These are phyloP conservation scores for Butorides virescens DNA, from an alignment of 2,113 vertebrate genomes.

Conservation along the genomic window DNA sequence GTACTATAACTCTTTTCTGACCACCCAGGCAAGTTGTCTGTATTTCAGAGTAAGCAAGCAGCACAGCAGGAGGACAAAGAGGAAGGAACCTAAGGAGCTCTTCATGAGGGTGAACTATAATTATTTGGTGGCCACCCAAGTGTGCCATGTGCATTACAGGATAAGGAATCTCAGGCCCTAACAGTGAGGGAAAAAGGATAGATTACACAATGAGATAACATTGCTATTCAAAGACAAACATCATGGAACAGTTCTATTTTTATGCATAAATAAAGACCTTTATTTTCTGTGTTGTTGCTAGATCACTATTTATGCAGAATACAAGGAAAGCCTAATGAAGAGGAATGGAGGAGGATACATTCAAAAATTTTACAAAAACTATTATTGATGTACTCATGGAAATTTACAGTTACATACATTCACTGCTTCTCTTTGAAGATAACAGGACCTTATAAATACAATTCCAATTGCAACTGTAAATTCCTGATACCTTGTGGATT, in stretches of 20 bases:
- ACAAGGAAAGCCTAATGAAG: neutral
- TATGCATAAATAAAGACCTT: neutral
- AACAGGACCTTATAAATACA: neutral
- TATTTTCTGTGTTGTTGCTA: neutral
- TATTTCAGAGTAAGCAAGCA: neutral
- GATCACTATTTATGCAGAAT: neutral
- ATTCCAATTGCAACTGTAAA: neutral
- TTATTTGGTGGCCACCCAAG: neutral
- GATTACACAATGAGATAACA: neutral
- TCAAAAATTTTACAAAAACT: neutral
- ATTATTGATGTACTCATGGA: neutral
- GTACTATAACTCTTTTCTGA: neutral
- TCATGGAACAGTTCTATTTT: neutral
- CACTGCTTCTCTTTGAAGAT: neutral
- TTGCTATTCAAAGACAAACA: neutral
- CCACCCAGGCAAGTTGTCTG: neutral
- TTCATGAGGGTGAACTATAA: neutral
- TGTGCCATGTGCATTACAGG: neutral
- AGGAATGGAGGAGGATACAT: neutral
- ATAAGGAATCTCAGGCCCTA: neutral
- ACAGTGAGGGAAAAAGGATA: neutral
- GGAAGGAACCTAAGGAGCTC: neutral
- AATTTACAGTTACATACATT: neutral
- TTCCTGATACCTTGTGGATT: neutral
- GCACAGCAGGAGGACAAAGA: neutral